These are phyloP conservation scores for Sterna hirundo DNA, from an alignment of 2,113 vertebrate genomes.

Conservation along the genomic window DNA sequence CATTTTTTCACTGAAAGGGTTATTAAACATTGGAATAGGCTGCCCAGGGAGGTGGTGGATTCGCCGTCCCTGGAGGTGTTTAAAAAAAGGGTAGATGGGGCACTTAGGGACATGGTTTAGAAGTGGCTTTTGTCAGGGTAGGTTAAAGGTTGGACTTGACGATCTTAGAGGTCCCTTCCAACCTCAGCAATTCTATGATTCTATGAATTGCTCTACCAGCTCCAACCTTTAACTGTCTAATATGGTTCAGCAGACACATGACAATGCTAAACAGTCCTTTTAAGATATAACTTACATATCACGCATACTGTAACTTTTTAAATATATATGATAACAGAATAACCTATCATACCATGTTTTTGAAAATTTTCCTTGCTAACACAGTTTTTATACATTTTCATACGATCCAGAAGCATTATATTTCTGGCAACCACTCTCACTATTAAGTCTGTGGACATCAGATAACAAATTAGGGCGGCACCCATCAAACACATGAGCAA, in stretches of 20 bases:
- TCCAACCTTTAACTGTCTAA: not conserved
- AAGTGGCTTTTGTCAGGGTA: too few relatives aligned
- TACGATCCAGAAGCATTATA: not conserved
- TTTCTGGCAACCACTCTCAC: not conserved
- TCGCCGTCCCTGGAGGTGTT: too few relatives aligned
- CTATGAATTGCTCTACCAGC: not conserved
- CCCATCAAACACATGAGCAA: not conserved
- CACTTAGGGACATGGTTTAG: too few relatives aligned
- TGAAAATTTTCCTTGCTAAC: not conserved
- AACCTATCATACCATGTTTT: not conserved
- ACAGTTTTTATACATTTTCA: not conserved
- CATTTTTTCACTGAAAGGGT: too few relatives aligned
- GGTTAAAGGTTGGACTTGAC: too few relatives aligned
- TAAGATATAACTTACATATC: not conserved
- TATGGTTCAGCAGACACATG: not conserved
- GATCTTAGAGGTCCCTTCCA: too few relatives aligned
- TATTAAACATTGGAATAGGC: too few relatives aligned
- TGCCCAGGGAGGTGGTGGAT: too few relatives aligned
- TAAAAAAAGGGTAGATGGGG: too few relatives aligned
- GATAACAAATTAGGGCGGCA: not conserved
- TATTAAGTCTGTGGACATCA: not conserved
- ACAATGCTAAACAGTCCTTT: not conserved
- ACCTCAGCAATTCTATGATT: too few relatives aligned
- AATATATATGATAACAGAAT: not conserved
- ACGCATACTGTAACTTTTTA: not conserved